These are phyloP conservation scores for Pangasius larnaudii DNA, from an alignment of 2,797 vertebrate genomes.

Conservation along the genomic window DNA sequence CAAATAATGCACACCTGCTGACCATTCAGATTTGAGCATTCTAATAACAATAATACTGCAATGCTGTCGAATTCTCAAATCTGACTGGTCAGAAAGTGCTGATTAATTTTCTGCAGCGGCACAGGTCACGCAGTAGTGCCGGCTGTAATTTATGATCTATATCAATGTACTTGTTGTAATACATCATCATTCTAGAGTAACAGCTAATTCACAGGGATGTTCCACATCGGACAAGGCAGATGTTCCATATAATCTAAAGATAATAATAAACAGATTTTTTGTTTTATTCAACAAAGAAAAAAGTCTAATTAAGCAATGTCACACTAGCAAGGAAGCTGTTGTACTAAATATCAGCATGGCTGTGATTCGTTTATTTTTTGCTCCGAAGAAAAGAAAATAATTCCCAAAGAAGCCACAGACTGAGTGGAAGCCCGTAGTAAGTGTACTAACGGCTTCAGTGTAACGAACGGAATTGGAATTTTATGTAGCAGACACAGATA, in stretches of 20 bases:
- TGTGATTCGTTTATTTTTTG: too few species aligned
- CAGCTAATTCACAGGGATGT: neutral
- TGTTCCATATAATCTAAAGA: too few species aligned
- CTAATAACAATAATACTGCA: neutral
- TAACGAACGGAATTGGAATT: neutral
- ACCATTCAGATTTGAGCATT: neutral
- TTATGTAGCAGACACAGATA: neutral
- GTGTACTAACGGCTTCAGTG: neutral
- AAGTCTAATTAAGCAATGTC: neutral
- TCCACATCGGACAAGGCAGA: neutral
- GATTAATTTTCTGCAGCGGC: neutral
- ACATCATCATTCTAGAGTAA: neutral
- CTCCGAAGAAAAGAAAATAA: neutral
- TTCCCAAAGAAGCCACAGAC: neutral
- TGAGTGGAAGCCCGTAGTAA: neutral
- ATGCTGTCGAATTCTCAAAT: neutral
- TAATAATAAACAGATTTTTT: neutral
- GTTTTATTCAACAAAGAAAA: neutral
- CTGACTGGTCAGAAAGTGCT: neutral
- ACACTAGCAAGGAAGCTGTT: neutral
- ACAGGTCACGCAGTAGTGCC: neutral
- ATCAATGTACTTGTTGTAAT: neutral
- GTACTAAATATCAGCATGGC: neutral
- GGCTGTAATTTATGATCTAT: neutral
- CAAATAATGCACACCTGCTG: neutral